A percentile compares a stretch with the other conserved stretches of the same genome.
Conservation (phyloP, 2,888 invertebrate genomes). For the Ganaspis brasiliensis region DNA sequence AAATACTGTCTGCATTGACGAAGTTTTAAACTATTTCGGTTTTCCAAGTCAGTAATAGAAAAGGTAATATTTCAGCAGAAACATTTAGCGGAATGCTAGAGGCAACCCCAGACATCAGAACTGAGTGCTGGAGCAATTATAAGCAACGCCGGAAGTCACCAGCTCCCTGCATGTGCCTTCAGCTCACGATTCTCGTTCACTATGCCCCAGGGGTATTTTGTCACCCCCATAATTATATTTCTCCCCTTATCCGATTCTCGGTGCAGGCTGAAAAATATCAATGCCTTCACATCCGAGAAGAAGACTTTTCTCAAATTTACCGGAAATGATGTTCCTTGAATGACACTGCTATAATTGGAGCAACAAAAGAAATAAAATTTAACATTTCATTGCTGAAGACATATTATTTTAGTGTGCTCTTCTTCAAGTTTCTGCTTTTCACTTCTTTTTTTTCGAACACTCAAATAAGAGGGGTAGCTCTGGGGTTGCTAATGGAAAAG, state of each 20-base stretch:
- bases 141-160: slow-evolving; percentile 68
- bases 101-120: slow-evolving; percentile 65
- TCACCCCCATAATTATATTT: slow-evolving; percentile 77
- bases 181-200: slow-evolving; percentile 26
- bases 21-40: background rate
- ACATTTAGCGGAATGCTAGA: slow-evolving; percentile 70
- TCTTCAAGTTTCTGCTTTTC: background rate
- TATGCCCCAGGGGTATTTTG: slow-evolving; percentile 68
- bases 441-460: background rate
- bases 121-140: slow-evolving; percentile 69
- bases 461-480: slow-evolving; percentile 16
- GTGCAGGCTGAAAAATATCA: slow-evolving; percentile 65
- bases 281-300: slow-evolving; percentile 55
- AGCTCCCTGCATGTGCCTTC: slow-evolving; percentile 64
- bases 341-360: background rate
- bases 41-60: slow-evolving; percentile 4
- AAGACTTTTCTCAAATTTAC: slow-evolving; percentile 26
- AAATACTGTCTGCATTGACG: no score
- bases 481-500: slow-evolving; percentile 35
- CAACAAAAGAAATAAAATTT: background rate
- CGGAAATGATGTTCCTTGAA: slow-evolving; percentile 22
- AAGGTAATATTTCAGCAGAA: slow-evolving; percentile 65
- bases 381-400: background rate
- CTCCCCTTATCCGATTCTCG: slow-evolving; percentile 67
- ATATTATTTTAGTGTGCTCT: background rate